Conservation (phyloP, 2,888 invertebrate species). For the Cephus pulcher region DNA sequence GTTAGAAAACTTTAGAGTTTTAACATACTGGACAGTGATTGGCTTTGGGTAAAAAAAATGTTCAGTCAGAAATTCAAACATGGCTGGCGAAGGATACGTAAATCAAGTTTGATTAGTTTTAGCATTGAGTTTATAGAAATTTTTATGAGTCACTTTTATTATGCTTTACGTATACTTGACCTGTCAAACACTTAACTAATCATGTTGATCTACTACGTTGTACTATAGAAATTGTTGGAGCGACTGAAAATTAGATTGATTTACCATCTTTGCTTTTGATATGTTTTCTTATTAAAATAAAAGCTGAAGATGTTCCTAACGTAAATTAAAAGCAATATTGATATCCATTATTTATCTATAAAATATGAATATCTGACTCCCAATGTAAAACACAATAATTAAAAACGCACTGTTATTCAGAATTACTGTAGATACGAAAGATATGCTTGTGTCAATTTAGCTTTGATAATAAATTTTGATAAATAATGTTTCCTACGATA, state of each 20-base stretch:
- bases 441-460: no score
- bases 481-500: no score
- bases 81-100: not conserved
- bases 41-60: not conserved
- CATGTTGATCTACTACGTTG: not conserved
- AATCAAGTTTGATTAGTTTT: not conserved
- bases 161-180: not conserved
- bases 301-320: not conserved
- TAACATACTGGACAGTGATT: not conserved
- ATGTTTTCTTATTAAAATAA: not conserved
- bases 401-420: no score
- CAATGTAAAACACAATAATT: no score
- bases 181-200: not conserved
- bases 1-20: not conserved
- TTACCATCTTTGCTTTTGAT: not conserved
- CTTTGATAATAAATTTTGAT: no score
- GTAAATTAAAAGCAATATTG: not conserved
- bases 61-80: not conserved
- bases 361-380: not conserved
- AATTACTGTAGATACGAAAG: no score
- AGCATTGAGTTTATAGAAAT: not conserved
- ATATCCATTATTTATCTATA: not conserved
- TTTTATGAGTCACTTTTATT: not conserved
- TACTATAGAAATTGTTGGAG: not conserved
- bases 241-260: not conserved